These are phyloP conservation scores for Drosophila kepulauana DNA, from an alignment of 1,140 invertebrate species.

Conservation along the genomic window DNA sequence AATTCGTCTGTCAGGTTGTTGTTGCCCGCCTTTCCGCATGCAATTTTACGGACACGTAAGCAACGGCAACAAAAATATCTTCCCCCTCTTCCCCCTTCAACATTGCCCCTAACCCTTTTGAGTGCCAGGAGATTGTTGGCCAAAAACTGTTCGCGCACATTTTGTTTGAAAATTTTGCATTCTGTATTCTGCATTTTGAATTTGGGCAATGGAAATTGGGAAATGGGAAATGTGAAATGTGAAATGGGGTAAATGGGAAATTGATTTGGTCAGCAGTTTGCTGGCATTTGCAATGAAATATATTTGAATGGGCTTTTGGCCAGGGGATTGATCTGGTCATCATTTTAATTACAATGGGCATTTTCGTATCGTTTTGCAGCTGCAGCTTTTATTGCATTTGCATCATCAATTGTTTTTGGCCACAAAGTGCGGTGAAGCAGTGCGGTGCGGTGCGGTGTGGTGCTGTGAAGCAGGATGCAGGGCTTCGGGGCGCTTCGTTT, in stretches of 20 bases:
- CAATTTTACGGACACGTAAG: conserved; percentile 69
- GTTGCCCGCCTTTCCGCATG: conserved; percentile 61
- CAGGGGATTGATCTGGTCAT: conserved; percentile 41
- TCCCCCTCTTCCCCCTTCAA: conserved; percentile 4
- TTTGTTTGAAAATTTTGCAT: conserved; percentile 56
- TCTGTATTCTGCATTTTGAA: conserved; percentile 52
- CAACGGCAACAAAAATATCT: conserved; percentile 62
- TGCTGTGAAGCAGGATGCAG: not conserved
- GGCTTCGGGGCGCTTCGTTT: not conserved
- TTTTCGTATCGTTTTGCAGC: conserved; percentile 5
- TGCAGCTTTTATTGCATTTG: conserved; percentile 36
- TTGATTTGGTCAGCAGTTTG: conserved; percentile 72
- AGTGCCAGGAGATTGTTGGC: not conserved
- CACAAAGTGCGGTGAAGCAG: conserved; percentile 19
- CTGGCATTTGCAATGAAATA: conserved; percentile 30
- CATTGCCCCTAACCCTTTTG: not conserved
- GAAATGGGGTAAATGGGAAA: conserved; percentile 50
- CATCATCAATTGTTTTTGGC: conserved; percentile 33
- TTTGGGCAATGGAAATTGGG: conserved; percentile 41
- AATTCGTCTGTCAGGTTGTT: conserved; percentile 47
- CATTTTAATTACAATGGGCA: conserved; percentile 64
- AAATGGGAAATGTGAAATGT: conserved; percentile 21
- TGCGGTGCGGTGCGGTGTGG: not conserved
- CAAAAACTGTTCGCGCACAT: conserved; percentile 39
- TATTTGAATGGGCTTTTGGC: conserved; percentile 2